phyloP scores from a whole-genome alignment of 2,113 vertebrate species.

The Anhinga anhinga region DNA sequence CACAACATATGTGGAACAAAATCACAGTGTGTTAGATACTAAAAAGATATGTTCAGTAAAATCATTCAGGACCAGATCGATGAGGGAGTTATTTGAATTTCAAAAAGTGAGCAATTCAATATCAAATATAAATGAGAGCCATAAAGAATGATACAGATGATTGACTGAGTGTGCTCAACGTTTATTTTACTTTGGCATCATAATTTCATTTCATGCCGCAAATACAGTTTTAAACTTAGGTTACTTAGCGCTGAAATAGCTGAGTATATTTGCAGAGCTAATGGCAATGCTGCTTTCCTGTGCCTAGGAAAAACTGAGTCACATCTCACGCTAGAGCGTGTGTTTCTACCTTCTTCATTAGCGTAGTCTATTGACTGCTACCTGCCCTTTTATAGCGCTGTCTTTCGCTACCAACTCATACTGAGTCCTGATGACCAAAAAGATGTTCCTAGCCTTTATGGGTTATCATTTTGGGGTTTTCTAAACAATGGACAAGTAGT shows the following conservation, averaged over 20 bases:
- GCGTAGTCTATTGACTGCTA: fast-evolving
- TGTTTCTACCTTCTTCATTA: neutral
- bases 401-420: neutral
- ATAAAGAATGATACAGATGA: conserved; percentile 46
- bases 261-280: neutral
- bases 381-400: neutral
- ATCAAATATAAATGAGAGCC: conserved; percentile 54
- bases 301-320: neutral
- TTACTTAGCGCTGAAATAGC: neutral
- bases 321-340: neutral
- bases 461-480: no score
- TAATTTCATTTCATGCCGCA: conserved; percentile 54
- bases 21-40: conserved; percentile 65
- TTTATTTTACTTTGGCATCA: conserved; percentile 62
- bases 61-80: conserved; percentile 48
- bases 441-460: neutral
- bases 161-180: neutral
- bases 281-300: neutral
- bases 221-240: conserved; percentile 3
- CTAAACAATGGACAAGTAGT: neutral
- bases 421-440: neutral
- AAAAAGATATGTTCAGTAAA: conserved; percentile 61
- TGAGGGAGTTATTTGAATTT: conserved; percentile 54
- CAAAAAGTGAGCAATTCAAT: conserved; percentile 55
- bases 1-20: conserved; percentile 70